phyloP scores from a whole-genome alignment of 2,888 invertebrate genomes.

The Andrena marginata region DNA sequence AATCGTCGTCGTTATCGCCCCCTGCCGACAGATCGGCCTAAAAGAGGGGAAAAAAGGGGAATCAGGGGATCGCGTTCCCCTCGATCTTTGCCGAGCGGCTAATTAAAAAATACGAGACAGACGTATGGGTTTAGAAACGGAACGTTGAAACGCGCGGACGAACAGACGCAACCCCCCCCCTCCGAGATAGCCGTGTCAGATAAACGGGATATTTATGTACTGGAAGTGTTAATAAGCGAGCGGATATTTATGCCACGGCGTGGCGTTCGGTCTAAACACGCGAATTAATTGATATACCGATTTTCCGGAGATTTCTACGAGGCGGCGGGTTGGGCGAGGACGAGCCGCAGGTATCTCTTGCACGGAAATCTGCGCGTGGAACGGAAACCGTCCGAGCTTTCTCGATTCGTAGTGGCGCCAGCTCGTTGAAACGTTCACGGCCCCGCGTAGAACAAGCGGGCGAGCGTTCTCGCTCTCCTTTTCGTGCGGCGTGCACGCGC shows the following conservation, averaged over 20 bases:
- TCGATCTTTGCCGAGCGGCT: neutral
- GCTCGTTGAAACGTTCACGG: too few relatives aligned
- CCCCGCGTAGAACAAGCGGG: too few relatives aligned
- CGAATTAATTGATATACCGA: neutral
- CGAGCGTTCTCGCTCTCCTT: neutral
- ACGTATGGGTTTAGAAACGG: conserved; percentile 6
- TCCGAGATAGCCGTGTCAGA: conserved; percentile 30
- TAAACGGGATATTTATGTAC: conserved; percentile 36
- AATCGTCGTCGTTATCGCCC: neutral
- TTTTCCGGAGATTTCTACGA: neutral
- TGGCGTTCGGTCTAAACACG: neutral
- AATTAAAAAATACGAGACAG: conserved; percentile 11
- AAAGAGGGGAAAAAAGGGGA: neutral
- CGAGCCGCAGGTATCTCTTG: neutral
- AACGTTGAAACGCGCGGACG: conserved; percentile 14
- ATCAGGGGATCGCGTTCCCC: neutral
- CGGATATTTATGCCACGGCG: conserved; percentile 25
- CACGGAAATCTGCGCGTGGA: neutral
- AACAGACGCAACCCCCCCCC: conserved; percentile 13
- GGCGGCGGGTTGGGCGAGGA: neutral
- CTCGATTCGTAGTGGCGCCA: too few relatives aligned
- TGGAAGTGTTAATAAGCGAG: conserved; percentile 13
- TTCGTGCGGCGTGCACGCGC: conserved; percentile 7
- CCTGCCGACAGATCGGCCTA: neutral
- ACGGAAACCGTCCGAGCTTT: neutral